These are phyloP conservation scores for Rhinolophus sinicus DNA, from an alignment of 2,113 vertebrate species.

Conservation along the genomic window DNA sequence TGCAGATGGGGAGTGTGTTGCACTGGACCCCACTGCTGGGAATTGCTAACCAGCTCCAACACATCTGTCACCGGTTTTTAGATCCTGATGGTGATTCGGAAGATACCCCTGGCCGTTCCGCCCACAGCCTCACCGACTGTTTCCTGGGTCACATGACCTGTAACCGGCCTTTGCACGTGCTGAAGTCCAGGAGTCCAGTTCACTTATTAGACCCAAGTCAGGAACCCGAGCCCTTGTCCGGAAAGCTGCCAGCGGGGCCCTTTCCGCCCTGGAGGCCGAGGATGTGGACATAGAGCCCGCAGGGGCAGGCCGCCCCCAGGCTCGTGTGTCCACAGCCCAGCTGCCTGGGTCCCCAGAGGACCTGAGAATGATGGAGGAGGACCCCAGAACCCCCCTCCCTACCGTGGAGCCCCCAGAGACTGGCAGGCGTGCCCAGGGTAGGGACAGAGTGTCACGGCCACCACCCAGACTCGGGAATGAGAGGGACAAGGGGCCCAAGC, in stretches of 20 bases:
- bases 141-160: background rate
- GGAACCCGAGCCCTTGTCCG: background rate
- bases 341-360: background rate
- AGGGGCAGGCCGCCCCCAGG: fast-evolving
- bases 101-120: slow-evolving; percentile 73
- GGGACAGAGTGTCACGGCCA: fast-evolving
- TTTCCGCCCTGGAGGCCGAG: fast-evolving
- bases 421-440: fast-evolving
- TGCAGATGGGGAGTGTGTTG: fast-evolving
- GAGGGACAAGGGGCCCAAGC: background rate
- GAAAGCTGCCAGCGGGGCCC: background rate
- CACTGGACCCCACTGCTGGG: fast-evolving
- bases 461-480: fast-evolving
- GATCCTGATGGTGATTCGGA: slow-evolving; percentile 92
- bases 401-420: background rate
- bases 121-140: slow-evolving; percentile 49
- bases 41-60: fast-evolving
- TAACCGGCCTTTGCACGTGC: fast-evolving
- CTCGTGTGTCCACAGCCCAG: fast-evolving
- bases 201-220: background rate
- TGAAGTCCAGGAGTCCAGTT: fast-evolving
- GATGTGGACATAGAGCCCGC: slow-evolving; percentile 81
- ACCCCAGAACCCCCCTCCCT: background rate
- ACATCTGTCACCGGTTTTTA: slow-evolving; percentile 83
- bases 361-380: background rate